A percentile compares a stretch with the other conserved stretches of the same genome.
Evolutionary conservation across 2,797 vertebrate species (phyloP).

Genomic region (Silurus aristotelis): DNA sequence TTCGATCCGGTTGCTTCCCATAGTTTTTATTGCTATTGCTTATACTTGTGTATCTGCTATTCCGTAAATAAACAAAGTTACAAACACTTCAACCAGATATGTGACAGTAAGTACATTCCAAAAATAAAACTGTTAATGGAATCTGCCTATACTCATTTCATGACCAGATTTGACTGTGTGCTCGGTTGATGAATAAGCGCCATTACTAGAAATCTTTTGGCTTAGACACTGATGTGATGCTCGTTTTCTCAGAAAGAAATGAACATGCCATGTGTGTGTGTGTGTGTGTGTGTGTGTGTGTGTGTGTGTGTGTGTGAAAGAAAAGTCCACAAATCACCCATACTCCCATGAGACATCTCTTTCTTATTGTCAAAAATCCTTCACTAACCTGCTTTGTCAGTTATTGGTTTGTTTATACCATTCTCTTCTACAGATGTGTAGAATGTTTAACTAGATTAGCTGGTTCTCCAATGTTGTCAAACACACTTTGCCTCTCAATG

Average conservation of each 20-base stretch:
- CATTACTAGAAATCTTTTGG: slow-evolving; percentile 23
- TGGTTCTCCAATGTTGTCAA: slow-evolving; percentile 20
- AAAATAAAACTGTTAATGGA: neutral
- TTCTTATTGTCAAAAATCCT: slow-evolving; percentile 14
- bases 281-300: no score
- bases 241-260: slow-evolving; percentile 19
- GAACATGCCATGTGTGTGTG: neutral
- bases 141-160: neutral
- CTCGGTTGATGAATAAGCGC: neutral
- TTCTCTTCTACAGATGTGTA: neutral
- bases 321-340: slow-evolving; percentile 15
- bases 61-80: neutral
- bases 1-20: neutral
- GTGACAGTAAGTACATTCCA: neutral
- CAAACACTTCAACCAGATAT: neutral
- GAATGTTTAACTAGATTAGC: slow-evolving; percentile 11
- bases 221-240: slow-evolving; percentile 43
- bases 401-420: slow-evolving; percentile 11
- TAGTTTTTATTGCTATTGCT: neutral
- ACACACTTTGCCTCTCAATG: slow-evolving; percentile 13
- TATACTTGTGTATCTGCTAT: neutral
- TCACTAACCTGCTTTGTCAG: slow-evolving; percentile 10
- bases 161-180: neutral
- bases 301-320: neutral
- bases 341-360: neutral